These are phyloP conservation scores for Sinocyclocheilus rhinocerous DNA, from an alignment of 2,113 vertebrate genomes.

Conservation along the genomic window DNA sequence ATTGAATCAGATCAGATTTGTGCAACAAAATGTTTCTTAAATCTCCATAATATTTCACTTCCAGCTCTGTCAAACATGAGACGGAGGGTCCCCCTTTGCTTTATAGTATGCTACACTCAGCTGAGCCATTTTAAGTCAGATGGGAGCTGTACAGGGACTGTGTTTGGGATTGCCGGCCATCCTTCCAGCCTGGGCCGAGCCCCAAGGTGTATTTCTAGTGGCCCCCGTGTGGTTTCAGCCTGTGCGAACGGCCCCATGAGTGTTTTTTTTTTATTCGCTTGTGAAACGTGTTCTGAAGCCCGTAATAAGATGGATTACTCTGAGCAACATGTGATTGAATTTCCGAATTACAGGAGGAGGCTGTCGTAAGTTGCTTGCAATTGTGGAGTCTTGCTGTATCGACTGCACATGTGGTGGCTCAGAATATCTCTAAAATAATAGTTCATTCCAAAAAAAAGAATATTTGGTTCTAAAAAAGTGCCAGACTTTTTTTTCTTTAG, in stretches of 20 bases:
- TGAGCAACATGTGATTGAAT: slow-evolving; percentile 64
- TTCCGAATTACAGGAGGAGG: slow-evolving; percentile 70
- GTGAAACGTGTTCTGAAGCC: slow-evolving; percentile 64
- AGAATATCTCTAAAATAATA: slow-evolving; percentile 48
- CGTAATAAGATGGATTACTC: slow-evolving; percentile 65
- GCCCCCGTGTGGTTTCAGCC: slow-evolving; percentile 24
- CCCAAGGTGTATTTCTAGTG: slow-evolving; percentile 33
- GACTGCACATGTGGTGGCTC: slow-evolving; percentile 57
- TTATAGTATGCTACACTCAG: slow-evolving; percentile 9
- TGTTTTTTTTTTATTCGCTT: slow-evolving; percentile 39
- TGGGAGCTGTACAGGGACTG: neutral
- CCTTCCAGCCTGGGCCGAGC: slow-evolving; percentile 23
- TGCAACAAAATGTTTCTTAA: slow-evolving; percentile 21
- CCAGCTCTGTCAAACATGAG: slow-evolving; percentile 13
- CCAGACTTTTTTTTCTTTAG: neutral
- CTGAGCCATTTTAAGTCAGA: neutral
- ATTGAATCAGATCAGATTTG: slow-evolving; percentile 53
- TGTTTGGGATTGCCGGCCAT: slow-evolving; percentile 1
- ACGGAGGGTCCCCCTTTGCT: slow-evolving; percentile 3
- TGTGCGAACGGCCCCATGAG: neutral
- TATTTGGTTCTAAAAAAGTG: neutral
- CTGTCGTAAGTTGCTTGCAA: slow-evolving; percentile 54
- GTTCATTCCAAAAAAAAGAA: neutral
- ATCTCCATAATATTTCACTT: slow-evolving; percentile 34
- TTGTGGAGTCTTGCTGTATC: slow-evolving; percentile 65